Conservation (phyloP, 2,888 invertebrate genomes). For the Diogma glabrata region DNA sequence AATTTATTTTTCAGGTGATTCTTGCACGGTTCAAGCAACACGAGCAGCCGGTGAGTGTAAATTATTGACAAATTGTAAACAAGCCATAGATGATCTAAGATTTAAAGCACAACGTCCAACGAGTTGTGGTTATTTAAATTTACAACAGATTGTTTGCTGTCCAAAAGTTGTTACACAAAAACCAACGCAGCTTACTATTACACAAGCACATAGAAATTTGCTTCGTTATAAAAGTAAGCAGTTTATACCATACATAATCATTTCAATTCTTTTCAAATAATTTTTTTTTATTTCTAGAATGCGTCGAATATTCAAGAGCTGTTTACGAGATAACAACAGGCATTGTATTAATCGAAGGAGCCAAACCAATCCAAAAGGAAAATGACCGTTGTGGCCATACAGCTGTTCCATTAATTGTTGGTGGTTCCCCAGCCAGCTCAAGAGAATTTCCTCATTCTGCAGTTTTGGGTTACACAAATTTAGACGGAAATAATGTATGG, state of each 20-base stretch:
- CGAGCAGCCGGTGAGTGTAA: not conserved
- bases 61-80: not conserved
- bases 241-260: no score
- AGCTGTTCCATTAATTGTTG: conserved; percentile 21
- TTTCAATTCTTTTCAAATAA: no score
- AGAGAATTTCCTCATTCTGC: conserved; percentile 1
- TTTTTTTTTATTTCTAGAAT: not conserved
- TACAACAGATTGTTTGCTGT: not conserved
- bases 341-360: no score
- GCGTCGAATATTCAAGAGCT: not conserved
- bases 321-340: no score
- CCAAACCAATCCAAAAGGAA: not conserved
- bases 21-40: not conserved
- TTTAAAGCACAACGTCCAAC: not conserved
- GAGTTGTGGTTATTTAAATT: not conserved
- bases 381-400: conserved; percentile 15
- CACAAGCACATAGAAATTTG: no score
- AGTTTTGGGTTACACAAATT: not conserved
- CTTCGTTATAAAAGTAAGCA: no score
- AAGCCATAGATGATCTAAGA: not conserved
- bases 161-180: no score
- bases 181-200: no score
- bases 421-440: conserved; percentile 14
- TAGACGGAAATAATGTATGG: not conserved
- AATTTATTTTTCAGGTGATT: not conserved